A percentile compares a stretch with the other conserved stretches of the same genome.
These are phyloP conservation scores for Passer domesticus DNA, from an alignment of 2,113 vertebrate genomes.

Conservation along the genomic window DNA sequence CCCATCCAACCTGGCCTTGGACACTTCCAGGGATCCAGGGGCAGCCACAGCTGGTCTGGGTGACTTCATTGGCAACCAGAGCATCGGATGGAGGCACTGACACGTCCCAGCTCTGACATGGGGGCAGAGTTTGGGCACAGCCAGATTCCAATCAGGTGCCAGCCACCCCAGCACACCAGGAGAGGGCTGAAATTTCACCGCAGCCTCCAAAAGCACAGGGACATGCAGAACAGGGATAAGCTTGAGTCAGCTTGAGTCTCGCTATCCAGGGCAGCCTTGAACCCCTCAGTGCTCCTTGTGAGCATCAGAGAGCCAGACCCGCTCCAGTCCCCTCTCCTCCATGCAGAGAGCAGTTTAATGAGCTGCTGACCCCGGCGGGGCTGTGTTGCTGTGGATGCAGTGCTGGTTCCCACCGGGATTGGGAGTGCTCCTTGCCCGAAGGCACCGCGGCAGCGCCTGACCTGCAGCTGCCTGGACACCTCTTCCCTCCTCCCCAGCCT, in stretches of 20 bases:
- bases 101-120: fast-evolving
- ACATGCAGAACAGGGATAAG: background rate
- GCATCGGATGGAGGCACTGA: background rate
- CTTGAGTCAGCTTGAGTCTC: background rate
- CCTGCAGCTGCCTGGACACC: background rate
- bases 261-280: background rate
- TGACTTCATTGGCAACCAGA: background rate
- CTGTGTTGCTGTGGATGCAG: background rate
- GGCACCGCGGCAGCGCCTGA: background rate
- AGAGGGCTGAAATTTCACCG: background rate
- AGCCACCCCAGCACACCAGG: background rate
- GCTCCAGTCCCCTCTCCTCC: background rate
- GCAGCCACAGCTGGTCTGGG: background rate
- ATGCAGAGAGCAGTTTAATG: background rate
- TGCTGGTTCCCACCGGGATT: background rate
- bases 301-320: background rate
- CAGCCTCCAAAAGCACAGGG: background rate
- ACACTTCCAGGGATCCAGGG: background rate
- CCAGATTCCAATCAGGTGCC: background rate
- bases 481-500: background rate
- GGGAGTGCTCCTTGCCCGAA: background rate
- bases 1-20: background rate
- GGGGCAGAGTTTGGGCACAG: background rate
- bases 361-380: background rate
- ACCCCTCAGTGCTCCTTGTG: fast-evolving